Base-by-base conservation (phyloP, 2,797 vertebrate species). In the Scyliorhinus canicula region DNA sequence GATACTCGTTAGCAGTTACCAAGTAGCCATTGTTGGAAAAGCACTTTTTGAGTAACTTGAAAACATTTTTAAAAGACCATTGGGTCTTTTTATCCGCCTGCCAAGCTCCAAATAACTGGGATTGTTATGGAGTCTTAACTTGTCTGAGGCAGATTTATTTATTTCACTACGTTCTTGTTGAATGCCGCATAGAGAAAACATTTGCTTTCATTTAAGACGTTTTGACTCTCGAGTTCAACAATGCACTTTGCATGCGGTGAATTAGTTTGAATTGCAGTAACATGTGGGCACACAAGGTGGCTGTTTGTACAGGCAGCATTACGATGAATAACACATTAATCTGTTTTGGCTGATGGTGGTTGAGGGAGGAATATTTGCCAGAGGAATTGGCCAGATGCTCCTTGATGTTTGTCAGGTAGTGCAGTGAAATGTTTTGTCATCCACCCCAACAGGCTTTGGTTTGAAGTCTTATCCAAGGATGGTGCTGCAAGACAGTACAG, bases 11-110 rank as follows among this genome's bases (percentile, higher is more conserved):
- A n/a, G 69, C 12, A 94, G 44, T 74, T 93, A 50, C 40, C 47
- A 52, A 94, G 6, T 94, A 31, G 44, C 47, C 47, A 47, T 55
- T 94, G 47, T 8, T 93, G 35, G 47, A 57, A 55, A 94, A 74
- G 47, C 67, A 71, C 67, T 50, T 93, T 67, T 6, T 19, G 60
- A 91, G n/a, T 65, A 31, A 44, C 50, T 55, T 93, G 63, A 47
- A 93, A 93, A 69, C 11, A 69, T 93, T 93, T 44, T 47, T 69
- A 69, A 74, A 67, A 93, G 91, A 93, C 91, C 65, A 69, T 26
- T 69, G 65, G 35, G 31, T 40, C 50, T 31, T 40, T 7, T 94
- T 44, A 71, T 40, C 35, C 16, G 24, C 11, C 55, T 11, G 55
- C 52, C 31, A 90, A 55, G n/a, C 86, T n/a, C 86, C 86, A 90